Evolutionary conservation across 2,797 vertebrate genomes (phyloP), one percentile per base, ranked within the genome.

Genomic region (Sphenopsis melanotis): DNA sequence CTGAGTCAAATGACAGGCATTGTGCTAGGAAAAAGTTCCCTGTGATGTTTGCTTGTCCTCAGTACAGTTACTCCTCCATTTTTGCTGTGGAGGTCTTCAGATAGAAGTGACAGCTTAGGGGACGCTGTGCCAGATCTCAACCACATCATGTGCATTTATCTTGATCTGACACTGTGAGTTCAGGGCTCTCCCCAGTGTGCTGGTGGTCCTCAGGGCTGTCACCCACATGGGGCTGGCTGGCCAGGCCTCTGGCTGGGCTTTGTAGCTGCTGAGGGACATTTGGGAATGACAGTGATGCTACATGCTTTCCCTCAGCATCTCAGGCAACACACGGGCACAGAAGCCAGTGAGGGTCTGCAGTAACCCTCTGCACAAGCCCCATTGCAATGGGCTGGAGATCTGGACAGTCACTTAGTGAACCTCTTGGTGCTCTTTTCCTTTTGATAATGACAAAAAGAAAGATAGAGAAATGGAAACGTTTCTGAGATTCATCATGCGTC

Each of bases 81-180:
- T 89, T 80, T 61, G 84, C 74, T 72, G 26, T 16, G 44, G 69
- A 79, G 8, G 22, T 83, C 56, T 91, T 93, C 65, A 83, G 57
- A 63, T 4, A 60, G 36, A 94, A 65, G 23, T 47, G 46, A 9
- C 69, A 53, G 15, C 18, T 61, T 81, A 50, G 74, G 46, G 39
- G 36, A 57, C 0, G 1, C 61, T 81, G 9, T 0, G 0, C 39
- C 65, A 49, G 79, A 69, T 9, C 36, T 65, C 3, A 2, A n/a
- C 20, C 46, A 32, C 0, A 0, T 19, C 6, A 5, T 11, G 34
- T 69, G 30, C 32, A 36, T 80, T 71, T 82, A 24, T 60, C 46
- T 83, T 83, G 42, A 27, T 81, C 27, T 46, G 64, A 34, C 41
- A 37, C 23, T 20, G 27, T 0, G 3, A 50, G 74, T 36, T 66